Base-by-base conservation (phyloP, 2,888 invertebrate genomes). In the Lasioglossum lativentre region DNA sequence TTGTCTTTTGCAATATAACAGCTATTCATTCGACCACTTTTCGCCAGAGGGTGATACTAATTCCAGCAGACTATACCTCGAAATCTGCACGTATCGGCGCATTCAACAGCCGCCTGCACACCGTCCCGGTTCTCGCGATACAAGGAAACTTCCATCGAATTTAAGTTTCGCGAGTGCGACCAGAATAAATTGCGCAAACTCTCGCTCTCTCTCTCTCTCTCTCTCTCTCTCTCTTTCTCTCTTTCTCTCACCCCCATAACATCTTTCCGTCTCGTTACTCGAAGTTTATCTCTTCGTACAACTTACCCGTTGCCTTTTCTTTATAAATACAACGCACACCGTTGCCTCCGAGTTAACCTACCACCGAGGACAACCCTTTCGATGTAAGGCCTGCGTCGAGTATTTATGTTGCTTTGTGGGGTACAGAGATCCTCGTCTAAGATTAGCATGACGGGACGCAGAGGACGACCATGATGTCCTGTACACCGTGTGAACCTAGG, bases 301-400 rank as follows among this genome's bases (percentile, higher is more conserved):
- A 68, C 68, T 68, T 38, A 2, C 12, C 23, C 16, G 19, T n/a
- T 34, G 12, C 23, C 30, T 68, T 68, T 68, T 38, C 68, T 68
- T 68, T 68, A 68, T 68, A 68, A 68, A 68, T 68, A 68, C 38
- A 38, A 38, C 68, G 19, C 38, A 12, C 38, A 19, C 38, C 76
- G 70, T 63, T 27, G 63, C 70, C 75, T 52, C 42, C 52, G 5
- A 78, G 75, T 80, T 59, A 76, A 52, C 75, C 40, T 78, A 70
- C 34, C 30, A 34, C 30, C 45, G 79, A 42, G 84, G 71, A 68
- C 84, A 81, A 81, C 78, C 80, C 78, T 81, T 81, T 81, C 81
- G 75, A 42, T 42, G 56, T 56, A 71, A 63, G 70, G 68, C 12
- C 68, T 59, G 8, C 71, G n/a, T 52, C 45, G 47, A 71, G 77